Evolutionary conservation across 2,113 vertebrate species (phyloP).

Genomic region (Thamnophis sirtalis): DNA sequence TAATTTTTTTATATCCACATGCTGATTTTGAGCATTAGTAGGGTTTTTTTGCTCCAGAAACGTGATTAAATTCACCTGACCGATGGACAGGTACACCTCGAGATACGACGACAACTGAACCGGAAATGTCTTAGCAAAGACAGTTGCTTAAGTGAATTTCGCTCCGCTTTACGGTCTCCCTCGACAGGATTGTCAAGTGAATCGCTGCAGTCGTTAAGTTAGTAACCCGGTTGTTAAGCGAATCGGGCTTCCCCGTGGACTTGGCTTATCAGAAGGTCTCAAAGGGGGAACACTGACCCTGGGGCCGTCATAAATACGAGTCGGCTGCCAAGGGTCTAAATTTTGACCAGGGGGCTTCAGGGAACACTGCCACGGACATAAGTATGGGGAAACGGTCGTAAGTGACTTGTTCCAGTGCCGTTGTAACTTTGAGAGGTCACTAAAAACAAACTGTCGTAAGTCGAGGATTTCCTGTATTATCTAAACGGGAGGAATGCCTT

Average conservation of each 20-base stretch:
- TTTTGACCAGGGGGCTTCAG: neutral
- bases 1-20: neutral
- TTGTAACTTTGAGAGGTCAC: neutral
- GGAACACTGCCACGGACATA: neutral
- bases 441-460: neutral
- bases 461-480: neutral
- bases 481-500: neutral
- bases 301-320: neutral
- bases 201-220: too few relatives aligned
- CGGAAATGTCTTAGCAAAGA: too few relatives aligned
- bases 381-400: neutral
- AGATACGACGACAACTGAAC: too few relatives aligned
- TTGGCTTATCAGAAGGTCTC: too few relatives aligned
- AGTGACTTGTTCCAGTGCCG: neutral
- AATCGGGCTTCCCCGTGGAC: too few relatives aligned
- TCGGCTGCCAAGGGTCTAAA: too few relatives aligned
- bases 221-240: too few relatives aligned
- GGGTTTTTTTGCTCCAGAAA: neutral
- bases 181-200: too few relatives aligned
- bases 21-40: neutral
- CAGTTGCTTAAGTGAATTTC: too few relatives aligned
- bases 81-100: neutral
- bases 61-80: conserved; percentile 16
- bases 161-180: too few relatives aligned
- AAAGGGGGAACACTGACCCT: too few relatives aligned